Conservation (phyloP, 2,888 invertebrate genomes). For the Cantharis rustica region DNA sequence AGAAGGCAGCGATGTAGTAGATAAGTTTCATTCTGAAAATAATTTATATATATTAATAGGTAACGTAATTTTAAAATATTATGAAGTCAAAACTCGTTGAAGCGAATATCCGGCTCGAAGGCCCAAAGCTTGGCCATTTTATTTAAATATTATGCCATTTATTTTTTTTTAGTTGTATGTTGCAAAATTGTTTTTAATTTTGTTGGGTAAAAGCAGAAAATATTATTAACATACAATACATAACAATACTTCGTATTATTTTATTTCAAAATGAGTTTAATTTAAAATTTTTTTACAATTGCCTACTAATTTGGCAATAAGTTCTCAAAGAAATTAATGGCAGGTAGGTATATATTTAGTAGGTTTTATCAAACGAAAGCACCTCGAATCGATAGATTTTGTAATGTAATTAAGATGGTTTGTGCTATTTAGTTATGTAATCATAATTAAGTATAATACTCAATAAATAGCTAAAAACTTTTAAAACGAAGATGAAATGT, state of each 20-base stretch:
- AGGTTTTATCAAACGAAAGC: background rate
- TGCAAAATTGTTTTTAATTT: background rate
- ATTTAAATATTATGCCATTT: background rate
- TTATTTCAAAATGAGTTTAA: background rate
- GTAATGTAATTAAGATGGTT: background rate
- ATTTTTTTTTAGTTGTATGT: background rate
- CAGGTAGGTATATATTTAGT: background rate
- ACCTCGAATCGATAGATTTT: background rate
- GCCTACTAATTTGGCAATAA: background rate
- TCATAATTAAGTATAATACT: background rate
- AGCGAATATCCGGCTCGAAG: background rate
- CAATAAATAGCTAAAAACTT: background rate
- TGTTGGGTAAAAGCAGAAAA: background rate
- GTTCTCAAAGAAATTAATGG: background rate
- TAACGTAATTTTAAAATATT: background rate
- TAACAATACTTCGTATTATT: background rate
- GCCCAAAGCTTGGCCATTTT: background rate
- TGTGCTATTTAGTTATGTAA: background rate
- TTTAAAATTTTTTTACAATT: background rate
- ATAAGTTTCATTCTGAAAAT: slow-evolving; percentile 41
- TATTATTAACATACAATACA: background rate
- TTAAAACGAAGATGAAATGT: background rate
- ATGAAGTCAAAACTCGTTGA: background rate
- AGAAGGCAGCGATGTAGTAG: slow-evolving; percentile 32
- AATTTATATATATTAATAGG: slow-evolving; percentile 5